Evolutionary conservation across 2,797 vertebrate species (phyloP).

Genomic region (Sciurus carolinensis): DNA sequence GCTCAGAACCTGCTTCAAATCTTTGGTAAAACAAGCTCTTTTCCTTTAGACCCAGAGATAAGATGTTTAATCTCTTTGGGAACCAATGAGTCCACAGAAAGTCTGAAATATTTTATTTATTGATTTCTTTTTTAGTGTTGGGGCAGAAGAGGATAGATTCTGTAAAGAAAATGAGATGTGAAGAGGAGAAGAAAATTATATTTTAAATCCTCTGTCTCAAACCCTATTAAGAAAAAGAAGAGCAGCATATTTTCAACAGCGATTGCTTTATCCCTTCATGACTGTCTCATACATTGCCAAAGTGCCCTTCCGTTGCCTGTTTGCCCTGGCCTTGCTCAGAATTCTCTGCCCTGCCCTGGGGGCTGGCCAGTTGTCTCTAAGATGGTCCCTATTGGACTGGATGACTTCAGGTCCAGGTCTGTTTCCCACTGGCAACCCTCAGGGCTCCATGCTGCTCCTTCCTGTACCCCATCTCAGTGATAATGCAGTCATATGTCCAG

Average conservation of each 20-base stretch:
- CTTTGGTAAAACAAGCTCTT: neutral
- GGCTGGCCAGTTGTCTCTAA: accelerated
- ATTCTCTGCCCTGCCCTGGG: too few relatives aligned
- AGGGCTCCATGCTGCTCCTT: accelerated
- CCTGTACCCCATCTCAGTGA: neutral
- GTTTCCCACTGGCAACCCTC: neutral
- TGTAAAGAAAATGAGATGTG: constrained; percentile 4
- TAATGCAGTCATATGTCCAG: accelerated
- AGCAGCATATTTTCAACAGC: neutral
- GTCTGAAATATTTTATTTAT: constrained; percentile 42
- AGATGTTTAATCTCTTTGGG: constrained; percentile 46
- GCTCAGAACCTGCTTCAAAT: neutral
- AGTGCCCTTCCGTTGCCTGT: neutral
- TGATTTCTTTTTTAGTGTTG: constrained; percentile 22
- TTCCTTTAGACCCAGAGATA: constrained; percentile 38
- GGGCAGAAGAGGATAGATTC: neutral
- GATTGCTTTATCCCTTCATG: neutral
- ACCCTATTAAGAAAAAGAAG: neutral
- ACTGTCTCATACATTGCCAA: neutral
- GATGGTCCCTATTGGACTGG: neutral
- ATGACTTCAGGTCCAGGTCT: accelerated
- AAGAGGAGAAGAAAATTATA: neutral
- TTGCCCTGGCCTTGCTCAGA: neutral
- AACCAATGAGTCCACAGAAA: constrained; percentile 33
- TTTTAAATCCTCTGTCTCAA: neutral